Evolutionary conservation across 2,888 invertebrate species (phyloP), one percentile per base, ranked within the genome.

Genomic region (Tortricodes alternella): DNA sequence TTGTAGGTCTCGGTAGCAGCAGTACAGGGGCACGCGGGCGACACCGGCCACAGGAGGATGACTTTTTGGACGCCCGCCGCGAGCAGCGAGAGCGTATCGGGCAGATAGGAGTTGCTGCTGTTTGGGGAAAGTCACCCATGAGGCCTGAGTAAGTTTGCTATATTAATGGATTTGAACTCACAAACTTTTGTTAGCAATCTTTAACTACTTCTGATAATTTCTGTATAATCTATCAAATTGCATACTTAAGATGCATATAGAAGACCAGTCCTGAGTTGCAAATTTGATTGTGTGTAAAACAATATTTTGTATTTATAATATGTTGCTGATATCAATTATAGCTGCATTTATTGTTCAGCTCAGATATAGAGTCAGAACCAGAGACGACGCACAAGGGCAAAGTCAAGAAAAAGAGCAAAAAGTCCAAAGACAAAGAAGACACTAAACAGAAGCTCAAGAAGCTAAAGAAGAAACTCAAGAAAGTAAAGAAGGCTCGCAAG

Each of bases 101-200:
- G 1, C 89, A 93, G 65, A 84, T 93, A 59, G 95, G 95, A 6
- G 93, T 94, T 15, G 85, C 93, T 1, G 90, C 92, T 58, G 89
- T 96, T 46, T 96, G 96, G 96, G 94, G 93, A 21, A 94, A 93
- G 76, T 96, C 96, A 1, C 96, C 96, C 0, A 71, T 90, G 0
- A 92, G 92, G 63, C 92, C 93, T 62, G 93, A 94, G 93, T 95
- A 85, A 89, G 93, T 90, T 11, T 7, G 27, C 27, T 27, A 9
- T 27, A n/a, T 27, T 9, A 27, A 27, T 9, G n/a, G n/a, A n/a
- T n/a, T n/a, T n/a, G n/a, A n/a, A n/a, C n/a, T n/a, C n/a, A n/a
- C n/a, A n/a, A n/a, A n/a, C n/a, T n/a, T n/a, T n/a, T n/a, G n/a
- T n/a, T n/a, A n/a, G n/a, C n/a, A n/a, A n/a, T n/a, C n/a, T n/a